phyloP scores from a whole-genome alignment of 2,797 vertebrate genomes.

The Enoplosus armatus region DNA sequence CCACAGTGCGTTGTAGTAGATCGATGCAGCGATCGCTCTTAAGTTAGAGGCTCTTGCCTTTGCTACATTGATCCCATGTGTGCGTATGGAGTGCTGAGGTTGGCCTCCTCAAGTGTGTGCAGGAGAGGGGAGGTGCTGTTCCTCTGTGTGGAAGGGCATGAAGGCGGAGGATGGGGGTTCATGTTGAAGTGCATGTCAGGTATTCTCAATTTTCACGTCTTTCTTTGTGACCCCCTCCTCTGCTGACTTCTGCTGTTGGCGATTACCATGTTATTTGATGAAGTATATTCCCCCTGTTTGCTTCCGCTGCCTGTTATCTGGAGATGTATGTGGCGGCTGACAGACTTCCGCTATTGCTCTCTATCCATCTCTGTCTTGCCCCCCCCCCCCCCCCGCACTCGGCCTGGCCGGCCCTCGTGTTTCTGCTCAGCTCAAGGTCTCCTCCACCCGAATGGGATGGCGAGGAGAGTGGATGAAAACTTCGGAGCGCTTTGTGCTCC shows the following conservation, averaged over 20 bases:
- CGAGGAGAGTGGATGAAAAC: conserved; percentile 29
- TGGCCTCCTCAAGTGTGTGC: not conserved
- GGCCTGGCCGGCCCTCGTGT: conserved; percentile 18
- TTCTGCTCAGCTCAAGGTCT: conserved; percentile 63
- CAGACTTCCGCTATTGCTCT: conserved; percentile 17
- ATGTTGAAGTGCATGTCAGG: not conserved
- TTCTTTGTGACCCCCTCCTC: not conserved
- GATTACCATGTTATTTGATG: not conserved
- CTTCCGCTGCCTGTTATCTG: conserved; percentile 50
- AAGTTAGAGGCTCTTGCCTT: not conserved
- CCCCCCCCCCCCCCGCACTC: no score
- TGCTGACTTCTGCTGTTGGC: not conserved
- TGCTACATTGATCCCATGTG: conserved; percentile 2
- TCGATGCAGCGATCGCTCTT: not conserved
- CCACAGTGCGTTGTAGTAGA: not conserved
- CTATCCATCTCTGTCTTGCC: conserved; percentile 32
- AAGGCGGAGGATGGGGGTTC: conserved; percentile 6
- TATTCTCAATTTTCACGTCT: not conserved
- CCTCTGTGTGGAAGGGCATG: conserved; percentile 5
- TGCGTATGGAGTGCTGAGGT: conserved; percentile 5
- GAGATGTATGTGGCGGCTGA: conserved; percentile 39
- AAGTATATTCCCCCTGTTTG: not conserved
- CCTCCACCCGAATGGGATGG: conserved; percentile 8
- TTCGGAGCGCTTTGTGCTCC: conserved; percentile 20
- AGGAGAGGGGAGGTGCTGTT: not conserved